Evolutionary conservation across 2,113 vertebrate species (phyloP).

Genomic region (Crotalus helleri): DNA sequence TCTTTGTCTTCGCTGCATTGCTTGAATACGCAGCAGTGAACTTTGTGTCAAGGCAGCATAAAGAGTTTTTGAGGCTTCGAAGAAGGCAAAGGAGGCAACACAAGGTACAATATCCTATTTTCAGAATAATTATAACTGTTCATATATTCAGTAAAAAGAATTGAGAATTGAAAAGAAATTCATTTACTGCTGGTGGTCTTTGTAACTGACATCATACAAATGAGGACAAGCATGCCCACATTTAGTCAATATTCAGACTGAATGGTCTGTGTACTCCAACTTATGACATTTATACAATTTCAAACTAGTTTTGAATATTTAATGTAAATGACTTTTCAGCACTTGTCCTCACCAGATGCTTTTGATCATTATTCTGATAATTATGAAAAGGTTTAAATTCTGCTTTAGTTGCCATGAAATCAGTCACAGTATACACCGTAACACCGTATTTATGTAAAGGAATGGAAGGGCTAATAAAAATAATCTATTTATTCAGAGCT

Average conservation of each 20-base stretch:
- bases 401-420: neutral
- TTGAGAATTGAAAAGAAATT: neutral
- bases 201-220: fast-evolving
- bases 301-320: neutral
- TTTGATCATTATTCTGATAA: neutral
- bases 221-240: neutral
- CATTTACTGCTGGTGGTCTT: neutral
- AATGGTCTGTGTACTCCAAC: neutral
- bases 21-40: constrained; percentile 98
- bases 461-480: neutral
- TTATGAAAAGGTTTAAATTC: neutral
- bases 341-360: neutral
- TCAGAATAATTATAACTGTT: neutral
- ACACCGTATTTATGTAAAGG: neutral
- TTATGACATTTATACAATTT: neutral
- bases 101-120: constrained; percentile 75
- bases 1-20: constrained; percentile 96
- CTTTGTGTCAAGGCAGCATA: constrained; percentile 98
- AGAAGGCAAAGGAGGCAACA: constrained; percentile 87
- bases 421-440: neutral
- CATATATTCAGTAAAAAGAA: neutral
- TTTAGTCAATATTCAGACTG: neutral
- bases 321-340: neutral
- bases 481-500: neutral
- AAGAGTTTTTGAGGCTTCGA: constrained; percentile 93